These are phyloP conservation scores for Sebastes fasciatus DNA, from an alignment of 2,113 vertebrate genomes.

Conservation along the genomic window DNA sequence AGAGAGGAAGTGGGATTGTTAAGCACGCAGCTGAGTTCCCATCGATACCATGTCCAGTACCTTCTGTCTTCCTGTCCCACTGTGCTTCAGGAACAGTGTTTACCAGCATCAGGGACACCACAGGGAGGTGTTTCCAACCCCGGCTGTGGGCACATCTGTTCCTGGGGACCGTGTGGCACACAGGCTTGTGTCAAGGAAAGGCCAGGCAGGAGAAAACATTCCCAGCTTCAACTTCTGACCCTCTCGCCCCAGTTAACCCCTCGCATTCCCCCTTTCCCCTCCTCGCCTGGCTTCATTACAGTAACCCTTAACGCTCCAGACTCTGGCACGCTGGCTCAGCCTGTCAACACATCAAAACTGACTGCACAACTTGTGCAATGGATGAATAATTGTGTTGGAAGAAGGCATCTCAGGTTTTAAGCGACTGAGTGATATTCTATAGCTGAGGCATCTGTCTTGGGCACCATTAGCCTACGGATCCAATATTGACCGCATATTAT, in stretches of 20 bases:
- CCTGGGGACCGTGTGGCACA: slow-evolving; percentile 54
- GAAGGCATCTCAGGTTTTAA: slow-evolving; percentile 54
- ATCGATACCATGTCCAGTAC: slow-evolving; percentile 26
- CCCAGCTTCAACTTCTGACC: slow-evolving; percentile 75
- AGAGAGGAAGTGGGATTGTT: slow-evolving; percentile 1
- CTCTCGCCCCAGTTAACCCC: slow-evolving; percentile 71
- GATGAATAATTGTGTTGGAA: slow-evolving; percentile 46
- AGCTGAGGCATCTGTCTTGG: slow-evolving; percentile 43
- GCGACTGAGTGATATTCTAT: slow-evolving; percentile 52
- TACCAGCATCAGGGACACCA: slow-evolving; percentile 35
- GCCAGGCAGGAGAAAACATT: slow-evolving; percentile 65
- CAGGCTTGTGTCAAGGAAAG: slow-evolving; percentile 56
- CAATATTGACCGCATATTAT: slow-evolving; percentile 29
- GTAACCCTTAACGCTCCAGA: slow-evolving; percentile 39
- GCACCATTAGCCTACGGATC: slow-evolving; percentile 20
- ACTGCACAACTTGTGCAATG: slow-evolving; percentile 32
- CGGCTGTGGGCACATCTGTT: slow-evolving; percentile 72
- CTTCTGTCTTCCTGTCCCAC: slow-evolving; percentile 28
- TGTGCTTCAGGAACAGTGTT: slow-evolving; percentile 42
- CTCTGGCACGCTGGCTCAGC: slow-evolving; percentile 30
- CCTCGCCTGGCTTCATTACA: slow-evolving; percentile 41
- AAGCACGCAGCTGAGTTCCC: slow-evolving; percentile 6
- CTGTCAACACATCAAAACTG: slow-evolving; percentile 49
- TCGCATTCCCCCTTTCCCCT: slow-evolving; percentile 30
- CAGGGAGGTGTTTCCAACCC: slow-evolving; percentile 51